Conservation (phyloP, 2,797 vertebrate genomes). For the Thripadectes ignobilis region DNA sequence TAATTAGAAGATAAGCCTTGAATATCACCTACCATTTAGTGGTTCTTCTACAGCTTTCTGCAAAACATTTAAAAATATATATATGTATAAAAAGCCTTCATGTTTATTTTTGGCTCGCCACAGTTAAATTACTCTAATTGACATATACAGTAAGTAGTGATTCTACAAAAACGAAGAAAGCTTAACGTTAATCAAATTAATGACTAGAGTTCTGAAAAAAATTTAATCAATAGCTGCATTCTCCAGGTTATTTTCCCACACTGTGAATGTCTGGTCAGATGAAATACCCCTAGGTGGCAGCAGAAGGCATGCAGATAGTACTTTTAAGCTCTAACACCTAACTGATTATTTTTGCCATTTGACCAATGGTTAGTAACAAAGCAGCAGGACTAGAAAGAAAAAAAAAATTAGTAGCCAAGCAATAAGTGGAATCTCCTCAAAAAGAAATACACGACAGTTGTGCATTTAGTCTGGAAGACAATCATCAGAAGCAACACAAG, state of each 20-base stretch:
- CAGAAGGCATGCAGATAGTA: conserved; percentile 29
- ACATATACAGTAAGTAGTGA: conserved; percentile 73
- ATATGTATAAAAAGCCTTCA: conserved; percentile 73
- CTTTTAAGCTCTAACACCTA: not conserved
- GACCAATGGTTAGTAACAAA: conserved; percentile 32
- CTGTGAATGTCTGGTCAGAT: not conserved
- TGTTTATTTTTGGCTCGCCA: conserved; percentile 69
- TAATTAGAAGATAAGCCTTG: conserved; percentile 62
- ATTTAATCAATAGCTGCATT: not conserved
- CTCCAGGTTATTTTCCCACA: not conserved
- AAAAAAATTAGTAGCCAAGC: not conserved
- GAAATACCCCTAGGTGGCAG: conserved; percentile 57
- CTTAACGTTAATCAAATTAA: conserved; percentile 43
- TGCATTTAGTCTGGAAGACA: not conserved
- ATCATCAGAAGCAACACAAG: conserved; percentile 14
- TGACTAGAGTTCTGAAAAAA: conserved; percentile 11
- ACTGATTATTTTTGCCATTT: not conserved
- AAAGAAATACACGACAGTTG: not conserved
- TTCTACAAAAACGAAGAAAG: conserved; percentile 68
- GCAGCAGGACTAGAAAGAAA: not conserved
- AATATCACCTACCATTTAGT: conserved; percentile 82
- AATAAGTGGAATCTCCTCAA: not conserved
- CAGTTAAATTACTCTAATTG: conserved; percentile 75
- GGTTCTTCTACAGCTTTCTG: conserved; percentile 85
- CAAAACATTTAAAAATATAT: conserved; percentile 82